Conservation (phyloP, 2,888 invertebrate genomes). For the Helobdella robusta region DNA sequence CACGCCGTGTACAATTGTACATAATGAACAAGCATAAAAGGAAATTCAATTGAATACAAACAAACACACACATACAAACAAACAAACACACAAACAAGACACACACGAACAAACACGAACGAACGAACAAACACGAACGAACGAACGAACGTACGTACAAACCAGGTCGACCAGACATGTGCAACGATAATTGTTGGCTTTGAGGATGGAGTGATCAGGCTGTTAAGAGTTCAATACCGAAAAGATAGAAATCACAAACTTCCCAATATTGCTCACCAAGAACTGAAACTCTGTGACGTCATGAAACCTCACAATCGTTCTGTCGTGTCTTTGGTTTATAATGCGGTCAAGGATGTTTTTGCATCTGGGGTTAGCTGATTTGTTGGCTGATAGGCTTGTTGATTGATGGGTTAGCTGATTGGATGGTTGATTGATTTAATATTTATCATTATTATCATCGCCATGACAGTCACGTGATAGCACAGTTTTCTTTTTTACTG, state of each 20-base stretch:
- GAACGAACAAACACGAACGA: background rate
- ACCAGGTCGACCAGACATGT: conserved; percentile 47
- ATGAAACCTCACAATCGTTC: conserved; percentile 47
- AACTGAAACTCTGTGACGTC: conserved; percentile 44
- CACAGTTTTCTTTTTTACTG: conserved; percentile 47
- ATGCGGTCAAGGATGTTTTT: conserved; percentile 43
- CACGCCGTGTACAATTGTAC: no score
- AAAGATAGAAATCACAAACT: conserved; percentile 7
- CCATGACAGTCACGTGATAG: conserved; percentile 36
- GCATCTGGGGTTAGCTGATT: conserved; percentile 45
- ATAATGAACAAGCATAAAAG: no score
- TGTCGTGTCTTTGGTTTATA: conserved; percentile 45
- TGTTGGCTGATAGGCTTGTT: background rate
- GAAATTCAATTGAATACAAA: no score
- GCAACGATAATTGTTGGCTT: conserved; percentile 46
- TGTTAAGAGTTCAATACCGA: conserved; percentile 40
- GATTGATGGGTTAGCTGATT: background rate
- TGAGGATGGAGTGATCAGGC: conserved; percentile 47
- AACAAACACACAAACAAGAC: background rate
- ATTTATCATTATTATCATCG: background rate
- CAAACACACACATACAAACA: no score
- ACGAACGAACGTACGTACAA: background rate
- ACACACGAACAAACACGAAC: background rate
- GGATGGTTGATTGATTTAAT: background rate
- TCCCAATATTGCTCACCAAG: conserved; percentile 40